Evolutionary conservation across 2,113 vertebrate species (phyloP).

Genomic region (Bombycilla garrulus): DNA sequence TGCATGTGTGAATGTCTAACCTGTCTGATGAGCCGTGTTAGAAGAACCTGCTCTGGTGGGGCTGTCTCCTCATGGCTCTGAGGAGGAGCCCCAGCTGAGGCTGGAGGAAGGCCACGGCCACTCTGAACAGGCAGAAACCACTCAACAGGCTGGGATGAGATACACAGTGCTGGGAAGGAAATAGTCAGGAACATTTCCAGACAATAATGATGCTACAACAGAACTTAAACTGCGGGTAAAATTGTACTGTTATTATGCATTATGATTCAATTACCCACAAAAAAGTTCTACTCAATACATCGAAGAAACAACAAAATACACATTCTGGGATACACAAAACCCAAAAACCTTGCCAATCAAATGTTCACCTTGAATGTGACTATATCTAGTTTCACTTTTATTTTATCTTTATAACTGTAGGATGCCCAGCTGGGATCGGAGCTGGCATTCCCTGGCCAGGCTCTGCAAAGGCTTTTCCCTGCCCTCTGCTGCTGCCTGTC

Average conservation of each 20-base stretch:
- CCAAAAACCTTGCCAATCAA: not conserved
- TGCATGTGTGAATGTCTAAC: rapidly evolving
- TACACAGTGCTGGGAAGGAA: not conserved
- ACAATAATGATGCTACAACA: rapidly evolving
- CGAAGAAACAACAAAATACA: not conserved
- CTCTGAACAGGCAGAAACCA: not conserved
- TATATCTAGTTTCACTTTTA: not conserved
- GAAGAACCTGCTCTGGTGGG: rapidly evolving
- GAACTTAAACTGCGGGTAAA: not conserved
- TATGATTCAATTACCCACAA: not conserved
- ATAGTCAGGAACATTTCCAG: not conserved
- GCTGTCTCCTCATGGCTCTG: rapidly evolving
- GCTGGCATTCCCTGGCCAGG: not conserved
- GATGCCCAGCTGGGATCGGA: rapidly evolving
- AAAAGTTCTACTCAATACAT: not conserved
- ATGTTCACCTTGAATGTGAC: rapidly evolving
- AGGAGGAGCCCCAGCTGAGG: no score
- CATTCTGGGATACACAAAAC: not conserved
- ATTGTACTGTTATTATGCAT: not conserved
- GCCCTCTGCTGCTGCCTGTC: not conserved
- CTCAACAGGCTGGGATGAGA: rapidly evolving
- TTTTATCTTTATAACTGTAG: rapidly evolving
- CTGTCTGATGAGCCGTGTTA: rapidly evolving
- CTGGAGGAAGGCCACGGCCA: not conserved
- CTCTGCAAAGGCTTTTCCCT: not conserved